Evolutionary conservation across 2,113 vertebrate genomes (phyloP).

Genomic region (Dasyprocta punctata): DNA sequence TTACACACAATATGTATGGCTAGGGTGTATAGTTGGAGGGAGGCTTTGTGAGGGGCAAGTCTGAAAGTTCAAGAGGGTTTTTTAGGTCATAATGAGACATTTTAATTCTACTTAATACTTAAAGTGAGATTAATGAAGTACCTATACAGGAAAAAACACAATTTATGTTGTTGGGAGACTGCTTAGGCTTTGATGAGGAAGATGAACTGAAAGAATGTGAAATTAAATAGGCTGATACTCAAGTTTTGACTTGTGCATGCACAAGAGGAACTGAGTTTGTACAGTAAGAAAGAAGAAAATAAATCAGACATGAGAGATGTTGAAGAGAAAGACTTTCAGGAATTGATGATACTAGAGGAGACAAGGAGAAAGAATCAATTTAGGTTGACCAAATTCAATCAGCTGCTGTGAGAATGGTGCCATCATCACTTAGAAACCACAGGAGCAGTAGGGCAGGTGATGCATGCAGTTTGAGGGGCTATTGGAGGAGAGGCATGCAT

Average conservation of each 20-base stretch:
- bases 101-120: background rate
- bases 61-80: background rate
- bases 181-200: background rate
- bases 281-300: background rate
- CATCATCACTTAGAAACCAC: background rate
- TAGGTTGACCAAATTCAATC: background rate
- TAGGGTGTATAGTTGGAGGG: background rate
- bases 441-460: background rate
- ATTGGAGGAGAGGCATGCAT: background rate
- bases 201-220: background rate
- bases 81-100: background rate
- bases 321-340: background rate
- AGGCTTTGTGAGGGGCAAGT: background rate
- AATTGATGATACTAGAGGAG: background rate
- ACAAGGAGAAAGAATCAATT: background rate
- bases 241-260: background rate
- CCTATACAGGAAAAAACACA: background rate
- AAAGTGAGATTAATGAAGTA: background rate
- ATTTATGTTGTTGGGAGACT: background rate
- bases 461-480: background rate
- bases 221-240: background rate
- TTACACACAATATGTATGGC: background rate
- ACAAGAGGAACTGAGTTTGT: background rate
- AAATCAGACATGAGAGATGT: background rate
- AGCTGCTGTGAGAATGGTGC: background rate